Evolutionary conservation across 2,113 vertebrate species (phyloP), one percentile per base, ranked within the genome.

Genomic region (Ammospiza nelsoni): DNA sequence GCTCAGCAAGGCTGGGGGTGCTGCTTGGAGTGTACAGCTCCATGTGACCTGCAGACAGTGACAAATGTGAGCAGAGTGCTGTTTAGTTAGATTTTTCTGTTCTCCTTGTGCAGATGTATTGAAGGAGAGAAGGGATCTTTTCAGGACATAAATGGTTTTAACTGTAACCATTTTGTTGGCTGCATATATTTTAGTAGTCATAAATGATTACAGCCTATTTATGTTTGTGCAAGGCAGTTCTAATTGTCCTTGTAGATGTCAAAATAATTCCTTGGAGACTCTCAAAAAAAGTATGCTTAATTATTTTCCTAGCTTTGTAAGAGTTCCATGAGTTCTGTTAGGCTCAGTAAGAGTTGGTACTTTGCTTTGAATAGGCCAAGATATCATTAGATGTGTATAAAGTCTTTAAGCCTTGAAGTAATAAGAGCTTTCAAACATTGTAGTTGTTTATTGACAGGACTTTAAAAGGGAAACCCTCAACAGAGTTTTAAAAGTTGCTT

Each of bases 21-120:
- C 79, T 95, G 59, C 81, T 77, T 69, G 72, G 63, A 84, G 55
- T 52, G 27, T 77, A 67, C 68, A 90, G 86, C 79, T 90, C 67
- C 58, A 31, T 22, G 11, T 86, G 80, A 62, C 67, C 84, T 95
- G 76, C 76, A 89, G 89, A 80, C 66, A 43, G n/a, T 80, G 80
- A 94, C 72, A 95, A 92, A 83, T 77, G 63, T 86, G 76, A 95
- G 83, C 84, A 84, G 83, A 59, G 79, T 49, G 78, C 59, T 80
- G 75, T 86, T 74, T 41, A 77, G 81, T 71, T 92, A 81, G 72
- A 73, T 61, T 84, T 90, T 83, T 84, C 28, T 66, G 11, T 69
- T 89, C 46, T 84, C 63, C 67, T 92, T 77, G 87, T 86, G 1
- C 37, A 86, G n/a, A 20, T 41, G 2, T 46, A n/a, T 25, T 46